Evolutionary conservation across 2,888 invertebrate species (phyloP), one percentile per base, ranked within the genome.

Genomic region (Mamestra brassicae): DNA sequence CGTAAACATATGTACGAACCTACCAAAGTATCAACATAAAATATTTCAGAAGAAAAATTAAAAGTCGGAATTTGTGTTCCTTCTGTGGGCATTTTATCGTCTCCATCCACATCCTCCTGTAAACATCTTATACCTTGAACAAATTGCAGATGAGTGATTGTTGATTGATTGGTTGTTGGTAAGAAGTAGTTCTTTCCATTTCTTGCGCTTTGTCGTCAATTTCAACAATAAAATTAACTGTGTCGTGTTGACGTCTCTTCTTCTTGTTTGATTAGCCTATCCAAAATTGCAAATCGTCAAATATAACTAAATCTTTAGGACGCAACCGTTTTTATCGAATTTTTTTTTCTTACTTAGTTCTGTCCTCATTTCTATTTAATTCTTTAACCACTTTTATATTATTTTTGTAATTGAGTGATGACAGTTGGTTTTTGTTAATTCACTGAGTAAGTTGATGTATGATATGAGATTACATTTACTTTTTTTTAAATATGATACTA

Each of bases 161-260:
- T 26, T 26, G 26, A 26, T 26, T 26, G 26, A 26, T 26, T 1
- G 26, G 26, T 26, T 26, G 26, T 26, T 38, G 38, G 4, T 38
- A 4, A 2, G 11, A 15, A 52, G 36, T 10, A n/a, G 13, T 47
- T 47, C 13, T 47, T 47, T 4, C 5, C 47, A 13, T 47, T 38
- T 42, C n/a, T 15, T 26, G 10, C n/a, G 2, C 0, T 17, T 58
- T 42, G 4, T 50, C 10, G 42, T 17, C 15, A 13, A 47, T 45
- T 52, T 42, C 34, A 10, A 62, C 34, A 78, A 50, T 34, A 55
- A 26, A 11, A 65, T 58, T 45, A n/a, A 65, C 1, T 15, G 42
- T 34, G 57, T 57, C 45, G 2, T 34, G 17, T 58, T n/a, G 13
- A 45, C 10, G 13, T 65, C 7, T 17, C 55, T 34, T 52, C 3